Conservation (phyloP, 2,797 vertebrate genomes). For the Melanotaenia trifasciata region DNA sequence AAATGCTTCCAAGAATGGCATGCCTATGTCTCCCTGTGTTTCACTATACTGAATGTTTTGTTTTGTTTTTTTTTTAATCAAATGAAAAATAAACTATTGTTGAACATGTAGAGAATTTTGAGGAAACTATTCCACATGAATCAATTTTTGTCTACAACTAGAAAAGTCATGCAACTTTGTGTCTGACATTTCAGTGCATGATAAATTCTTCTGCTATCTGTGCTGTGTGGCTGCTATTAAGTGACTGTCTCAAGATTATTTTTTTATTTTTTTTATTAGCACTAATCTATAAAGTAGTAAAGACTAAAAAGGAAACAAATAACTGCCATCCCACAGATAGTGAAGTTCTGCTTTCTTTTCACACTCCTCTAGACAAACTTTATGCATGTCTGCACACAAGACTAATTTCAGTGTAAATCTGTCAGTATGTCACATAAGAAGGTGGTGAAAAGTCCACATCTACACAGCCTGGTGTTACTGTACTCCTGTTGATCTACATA, state of each 20-base stretch:
- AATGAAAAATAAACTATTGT: no score
- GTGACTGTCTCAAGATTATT: not conserved
- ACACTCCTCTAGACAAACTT: not conserved
- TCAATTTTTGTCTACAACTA: no score
- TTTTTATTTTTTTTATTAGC: not conserved
- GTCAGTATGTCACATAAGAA: not conserved
- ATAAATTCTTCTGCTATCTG: not conserved
- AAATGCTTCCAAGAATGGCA: not conserved
- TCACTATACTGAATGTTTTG: no score
- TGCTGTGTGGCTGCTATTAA: not conserved
- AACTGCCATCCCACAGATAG: no score
- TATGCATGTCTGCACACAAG: not conserved
- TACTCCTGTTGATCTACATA: conserved; percentile 30
- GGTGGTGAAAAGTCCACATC: not conserved
- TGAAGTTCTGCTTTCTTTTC: no score
- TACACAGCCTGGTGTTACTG: not conserved
- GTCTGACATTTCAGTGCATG: not conserved
- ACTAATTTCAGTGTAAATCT: not conserved
- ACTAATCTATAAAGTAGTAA: no score
- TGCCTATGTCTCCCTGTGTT: not conserved
- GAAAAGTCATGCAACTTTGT: not conserved
- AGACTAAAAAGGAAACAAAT: no score
- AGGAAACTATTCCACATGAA: no score
- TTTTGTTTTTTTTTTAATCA: no score
- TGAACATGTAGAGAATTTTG: no score